phyloP scores from a whole-genome alignment of 64 coral and sea anemone genomes.

The Actinia tenebrosa region DNA sequence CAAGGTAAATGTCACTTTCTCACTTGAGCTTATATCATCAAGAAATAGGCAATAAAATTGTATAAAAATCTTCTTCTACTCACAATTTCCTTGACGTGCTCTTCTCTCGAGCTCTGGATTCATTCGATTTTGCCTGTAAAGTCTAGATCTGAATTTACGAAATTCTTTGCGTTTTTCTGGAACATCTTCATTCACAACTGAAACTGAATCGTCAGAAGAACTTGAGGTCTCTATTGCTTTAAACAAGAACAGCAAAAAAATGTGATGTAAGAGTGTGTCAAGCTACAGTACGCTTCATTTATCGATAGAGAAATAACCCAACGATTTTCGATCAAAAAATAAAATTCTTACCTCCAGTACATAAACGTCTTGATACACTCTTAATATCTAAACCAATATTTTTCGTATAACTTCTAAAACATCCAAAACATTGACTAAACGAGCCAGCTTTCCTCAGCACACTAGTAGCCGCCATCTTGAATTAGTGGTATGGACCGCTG shows the following conservation, averaged over 20 bases:
- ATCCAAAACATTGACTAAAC: neutral
- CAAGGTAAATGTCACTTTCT: neutral
- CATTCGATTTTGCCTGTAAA: constrained; percentile 69
- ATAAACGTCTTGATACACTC: constrained; percentile 26
- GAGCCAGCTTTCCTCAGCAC: neutral
- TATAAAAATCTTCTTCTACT: neutral
- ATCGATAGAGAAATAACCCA: neutral
- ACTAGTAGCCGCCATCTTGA: constrained; percentile 48
- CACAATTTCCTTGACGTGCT: neutral
- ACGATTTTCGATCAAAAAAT: neutral
- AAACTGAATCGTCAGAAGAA: neutral
- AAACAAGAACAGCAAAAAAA: neutral
- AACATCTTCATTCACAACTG: neutral
- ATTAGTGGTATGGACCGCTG: constrained; percentile 12
- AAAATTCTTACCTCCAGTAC: neutral
- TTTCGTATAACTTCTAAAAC: neutral
- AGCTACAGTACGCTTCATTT: neutral
- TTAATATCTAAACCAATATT: neutral
- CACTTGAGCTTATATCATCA: neutral
- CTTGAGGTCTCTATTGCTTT: neutral
- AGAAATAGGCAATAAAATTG: neutral
- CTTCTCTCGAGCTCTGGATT: constrained; percentile 36
- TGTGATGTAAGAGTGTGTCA: neutral
- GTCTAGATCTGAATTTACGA: constrained; percentile 59
- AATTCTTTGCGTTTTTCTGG: constrained; percentile 61